These are phyloP conservation scores for Taeniopygia guttata DNA, from an alignment of 2,797 vertebrate genomes.

Conservation along the genomic window DNA sequence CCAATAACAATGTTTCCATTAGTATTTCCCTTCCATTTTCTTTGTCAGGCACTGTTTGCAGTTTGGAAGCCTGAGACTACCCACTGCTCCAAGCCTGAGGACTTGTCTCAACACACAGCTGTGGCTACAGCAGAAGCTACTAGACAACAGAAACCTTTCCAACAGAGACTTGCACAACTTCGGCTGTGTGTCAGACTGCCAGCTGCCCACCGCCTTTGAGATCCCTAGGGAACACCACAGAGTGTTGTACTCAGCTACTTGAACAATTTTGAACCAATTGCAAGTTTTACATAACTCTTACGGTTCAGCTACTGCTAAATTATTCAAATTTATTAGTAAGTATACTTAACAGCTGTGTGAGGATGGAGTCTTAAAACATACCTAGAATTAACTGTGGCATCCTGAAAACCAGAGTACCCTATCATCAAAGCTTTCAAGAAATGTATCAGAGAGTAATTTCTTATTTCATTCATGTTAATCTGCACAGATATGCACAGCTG, in stretches of 20 bases:
- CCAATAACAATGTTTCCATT: background rate
- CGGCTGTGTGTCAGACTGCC: background rate
- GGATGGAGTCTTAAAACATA: background rate
- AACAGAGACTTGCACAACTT: background rate
- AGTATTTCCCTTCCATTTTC: background rate
- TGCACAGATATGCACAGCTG: background rate
- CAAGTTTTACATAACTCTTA: background rate
- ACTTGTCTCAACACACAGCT: background rate
- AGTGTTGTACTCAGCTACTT: background rate
- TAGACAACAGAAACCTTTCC: background rate
- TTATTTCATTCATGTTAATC: background rate
- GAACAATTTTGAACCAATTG: background rate
- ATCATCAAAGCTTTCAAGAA: background rate
- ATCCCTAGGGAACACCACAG: background rate
- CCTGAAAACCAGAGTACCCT: background rate
- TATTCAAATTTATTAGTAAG: background rate
- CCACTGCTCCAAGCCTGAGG: background rate
- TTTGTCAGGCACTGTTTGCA: background rate
- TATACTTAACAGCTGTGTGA: background rate
- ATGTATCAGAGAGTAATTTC: background rate
- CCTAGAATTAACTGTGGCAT: background rate
- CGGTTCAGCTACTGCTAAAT: background rate
- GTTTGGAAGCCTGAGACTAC: background rate
- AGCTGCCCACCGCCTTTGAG: background rate
- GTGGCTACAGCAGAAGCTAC: background rate